Conservation (phyloP, 2,113 vertebrate species). For the Urocynchramus pylzowi region DNA sequence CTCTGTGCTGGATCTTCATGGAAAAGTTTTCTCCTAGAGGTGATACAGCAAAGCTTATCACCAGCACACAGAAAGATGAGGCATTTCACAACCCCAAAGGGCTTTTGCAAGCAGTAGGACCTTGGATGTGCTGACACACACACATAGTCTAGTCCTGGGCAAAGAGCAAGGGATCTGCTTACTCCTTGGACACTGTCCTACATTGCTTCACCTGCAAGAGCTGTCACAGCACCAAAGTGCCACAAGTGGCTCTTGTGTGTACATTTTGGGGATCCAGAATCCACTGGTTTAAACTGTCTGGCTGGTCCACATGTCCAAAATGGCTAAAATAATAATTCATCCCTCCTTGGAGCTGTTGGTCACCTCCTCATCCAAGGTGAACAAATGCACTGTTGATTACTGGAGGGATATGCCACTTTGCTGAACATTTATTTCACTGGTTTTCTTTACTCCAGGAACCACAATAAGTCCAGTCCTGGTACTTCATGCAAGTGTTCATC, state of each 20-base stretch:
- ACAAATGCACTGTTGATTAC: not conserved
- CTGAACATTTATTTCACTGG: not conserved
- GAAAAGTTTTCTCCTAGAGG: not conserved
- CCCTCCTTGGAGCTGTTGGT: not conserved
- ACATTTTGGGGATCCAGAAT: not conserved
- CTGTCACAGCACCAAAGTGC: not conserved
- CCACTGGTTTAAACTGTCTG: not conserved
- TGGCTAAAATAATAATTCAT: not conserved
- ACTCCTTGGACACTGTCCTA: not conserved
- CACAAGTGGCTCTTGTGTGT: fast-evolving
- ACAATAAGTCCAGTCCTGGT: not conserved
- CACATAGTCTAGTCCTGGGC: not conserved
- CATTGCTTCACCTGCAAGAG: not conserved
- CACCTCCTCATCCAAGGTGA: not conserved
- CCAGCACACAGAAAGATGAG: not conserved
- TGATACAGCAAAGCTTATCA: not conserved
- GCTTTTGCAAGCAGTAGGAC: not conserved
- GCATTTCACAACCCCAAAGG: not conserved
- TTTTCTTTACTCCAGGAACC: not conserved
- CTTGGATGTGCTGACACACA: not conserved
- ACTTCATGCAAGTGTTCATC: not conserved
- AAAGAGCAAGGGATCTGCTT: fast-evolving
- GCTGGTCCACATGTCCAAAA: not conserved
- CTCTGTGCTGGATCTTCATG: not conserved
- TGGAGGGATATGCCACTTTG: not conserved